phyloP scores from a whole-genome alignment of 1,140 invertebrate species.

The Oncopeltus fasciatus region DNA sequence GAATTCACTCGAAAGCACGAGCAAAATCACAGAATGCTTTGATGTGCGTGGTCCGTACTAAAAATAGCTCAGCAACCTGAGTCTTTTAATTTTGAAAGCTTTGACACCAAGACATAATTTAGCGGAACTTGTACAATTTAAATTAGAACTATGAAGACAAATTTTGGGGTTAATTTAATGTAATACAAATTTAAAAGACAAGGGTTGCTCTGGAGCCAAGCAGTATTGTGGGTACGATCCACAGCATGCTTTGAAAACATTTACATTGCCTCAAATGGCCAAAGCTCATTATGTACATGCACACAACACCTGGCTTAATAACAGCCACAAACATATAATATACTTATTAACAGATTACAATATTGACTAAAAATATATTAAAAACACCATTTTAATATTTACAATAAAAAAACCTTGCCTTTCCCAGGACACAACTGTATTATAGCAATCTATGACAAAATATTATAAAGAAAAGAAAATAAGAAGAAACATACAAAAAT shows the following conservation, averaged over 20 bases:
- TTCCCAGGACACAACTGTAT: slow-evolving; percentile 8
- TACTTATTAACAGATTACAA: slow-evolving; percentile 6
- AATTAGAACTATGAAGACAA: too few species aligned
- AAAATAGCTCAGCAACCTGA: not conserved
- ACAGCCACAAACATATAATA: slow-evolving; percentile 2
- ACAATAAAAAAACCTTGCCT: not conserved
- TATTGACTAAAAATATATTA: slow-evolving; percentile 9
- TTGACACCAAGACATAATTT: too few species aligned
- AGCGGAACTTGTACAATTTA: too few species aligned
- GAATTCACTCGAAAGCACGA: slow-evolving; percentile 15
- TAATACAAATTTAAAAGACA: slow-evolving; percentile 4
- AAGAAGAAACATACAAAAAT: not conserved
- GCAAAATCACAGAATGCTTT: slow-evolving; percentile 22
- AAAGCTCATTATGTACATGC: slow-evolving; percentile 14
- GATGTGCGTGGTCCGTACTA: slow-evolving; percentile 19
- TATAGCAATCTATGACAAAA: not conserved
- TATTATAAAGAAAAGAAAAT: not conserved
- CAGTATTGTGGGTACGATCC: slow-evolving; percentile 6
- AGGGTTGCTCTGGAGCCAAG: not conserved
- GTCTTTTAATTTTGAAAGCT: not conserved
- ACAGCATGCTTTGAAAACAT: slow-evolving; percentile 7
- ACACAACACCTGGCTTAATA: slow-evolving; percentile 7
- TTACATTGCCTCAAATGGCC: slow-evolving; percentile 4
- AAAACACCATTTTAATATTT: slow-evolving; percentile 1
- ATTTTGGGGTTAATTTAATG: too few species aligned